Evolutionary conservation across 30 jellyfish, hydroid and myxozoan genomes (phyloP).

Genomic region (Pseudorhiza aurosa): DNA sequence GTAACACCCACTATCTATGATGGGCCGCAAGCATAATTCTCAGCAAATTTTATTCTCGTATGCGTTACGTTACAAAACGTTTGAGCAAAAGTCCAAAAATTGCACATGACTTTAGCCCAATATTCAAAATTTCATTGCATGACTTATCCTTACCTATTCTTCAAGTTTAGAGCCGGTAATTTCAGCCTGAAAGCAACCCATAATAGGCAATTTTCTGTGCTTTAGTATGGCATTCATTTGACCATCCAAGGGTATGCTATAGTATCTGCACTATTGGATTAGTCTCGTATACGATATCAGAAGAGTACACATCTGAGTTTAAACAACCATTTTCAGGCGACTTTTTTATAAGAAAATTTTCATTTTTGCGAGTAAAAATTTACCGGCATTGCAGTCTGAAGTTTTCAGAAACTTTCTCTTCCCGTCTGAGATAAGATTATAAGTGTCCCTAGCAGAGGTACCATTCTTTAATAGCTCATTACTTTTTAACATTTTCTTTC

Average conservation of each 20-base stretch:
- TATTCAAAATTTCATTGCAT: background rate
- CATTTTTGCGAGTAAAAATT: background rate
- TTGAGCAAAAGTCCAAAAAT: background rate
- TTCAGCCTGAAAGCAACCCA: background rate
- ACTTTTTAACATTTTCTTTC: background rate
- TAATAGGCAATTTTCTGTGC: background rate
- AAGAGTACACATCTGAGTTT: background rate
- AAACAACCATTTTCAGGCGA: background rate
- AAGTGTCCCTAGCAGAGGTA: conserved; percentile 9
- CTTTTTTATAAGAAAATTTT: background rate
- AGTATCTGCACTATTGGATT: background rate
- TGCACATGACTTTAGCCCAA: background rate
- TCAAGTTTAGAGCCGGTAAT: background rate
- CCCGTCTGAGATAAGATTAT: background rate
- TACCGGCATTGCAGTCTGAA: background rate
- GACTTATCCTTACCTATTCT: background rate
- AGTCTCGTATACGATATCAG: background rate
- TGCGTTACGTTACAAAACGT: no score
- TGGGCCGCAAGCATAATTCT: no score
- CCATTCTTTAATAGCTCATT: conserved; percentile 1
- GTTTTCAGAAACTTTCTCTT: background rate
- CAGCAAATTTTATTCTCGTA: no score
- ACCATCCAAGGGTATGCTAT: background rate
- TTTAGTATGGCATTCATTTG: background rate
- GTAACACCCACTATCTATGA: no score